Percentiles rank a stretch among this genome's conserved stretches.
Evolutionary conservation across 2,113 vertebrate species (phyloP).

Genomic region (Rynchops niger): DNA sequence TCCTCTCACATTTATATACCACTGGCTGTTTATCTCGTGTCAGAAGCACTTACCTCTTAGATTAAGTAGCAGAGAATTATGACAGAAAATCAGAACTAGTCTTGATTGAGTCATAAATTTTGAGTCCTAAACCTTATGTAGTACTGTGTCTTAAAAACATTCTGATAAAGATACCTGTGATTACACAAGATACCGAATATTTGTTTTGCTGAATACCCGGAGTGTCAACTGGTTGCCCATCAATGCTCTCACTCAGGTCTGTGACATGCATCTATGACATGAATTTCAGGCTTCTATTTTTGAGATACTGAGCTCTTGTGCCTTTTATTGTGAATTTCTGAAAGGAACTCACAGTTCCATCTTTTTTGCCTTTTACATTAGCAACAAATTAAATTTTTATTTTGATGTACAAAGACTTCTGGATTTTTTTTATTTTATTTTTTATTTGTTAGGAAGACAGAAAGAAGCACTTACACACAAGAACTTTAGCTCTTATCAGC

Average conservation of each 20-base stretch:
- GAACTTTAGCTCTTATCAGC: neutral
- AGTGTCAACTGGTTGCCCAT: neutral
- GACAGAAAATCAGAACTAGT: neutral
- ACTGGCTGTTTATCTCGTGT: neutral
- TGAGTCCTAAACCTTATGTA: neutral
- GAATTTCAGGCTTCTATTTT: neutral
- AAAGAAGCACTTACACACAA: neutral
- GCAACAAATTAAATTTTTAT: neutral
- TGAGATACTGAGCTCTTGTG: neutral
- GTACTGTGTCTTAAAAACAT: neutral
- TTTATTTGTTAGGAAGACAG: neutral
- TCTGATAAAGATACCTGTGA: neutral
- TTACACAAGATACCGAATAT: neutral
- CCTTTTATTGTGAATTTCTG: neutral
- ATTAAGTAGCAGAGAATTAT: neutral
- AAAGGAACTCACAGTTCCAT: neutral
- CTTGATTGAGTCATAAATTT: neutral
- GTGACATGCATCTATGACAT: neutral
- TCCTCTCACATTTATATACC: accelerated
- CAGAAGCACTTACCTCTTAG: neutral
- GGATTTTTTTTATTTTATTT: neutral
- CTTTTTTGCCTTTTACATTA: neutral
- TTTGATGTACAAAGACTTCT: neutral
- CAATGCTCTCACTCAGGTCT: neutral
- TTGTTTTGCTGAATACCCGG: neutral